phyloP scores from a whole-genome alignment of 2,797 vertebrate genomes.

The Florisuga fusca region DNA sequence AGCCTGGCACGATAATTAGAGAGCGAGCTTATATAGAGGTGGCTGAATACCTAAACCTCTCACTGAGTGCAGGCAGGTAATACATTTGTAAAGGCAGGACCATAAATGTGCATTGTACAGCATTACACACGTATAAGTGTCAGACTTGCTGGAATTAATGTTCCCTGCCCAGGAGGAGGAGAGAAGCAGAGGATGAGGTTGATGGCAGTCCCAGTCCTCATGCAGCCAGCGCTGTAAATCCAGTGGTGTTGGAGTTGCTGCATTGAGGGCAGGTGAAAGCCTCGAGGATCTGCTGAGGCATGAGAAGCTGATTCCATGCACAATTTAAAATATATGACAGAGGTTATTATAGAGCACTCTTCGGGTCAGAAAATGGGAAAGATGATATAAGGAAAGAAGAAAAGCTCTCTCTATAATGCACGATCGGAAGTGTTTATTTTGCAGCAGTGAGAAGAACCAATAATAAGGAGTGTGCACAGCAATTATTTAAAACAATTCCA shows the following conservation, averaged over 20 bases:
- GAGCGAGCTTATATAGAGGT: background rate
- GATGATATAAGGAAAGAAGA: background rate
- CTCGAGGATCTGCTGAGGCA: background rate
- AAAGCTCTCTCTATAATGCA: background rate
- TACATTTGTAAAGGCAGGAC: background rate
- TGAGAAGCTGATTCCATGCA: background rate
- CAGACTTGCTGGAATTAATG: background rate
- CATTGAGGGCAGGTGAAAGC: rapidly evolving
- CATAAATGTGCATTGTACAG: rapidly evolving
- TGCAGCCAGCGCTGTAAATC: background rate
- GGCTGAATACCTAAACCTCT: background rate
- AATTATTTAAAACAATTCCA: slow-evolving; percentile 48
- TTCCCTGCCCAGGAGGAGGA: background rate
- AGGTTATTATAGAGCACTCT: background rate
- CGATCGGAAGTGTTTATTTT: slow-evolving; percentile 65
- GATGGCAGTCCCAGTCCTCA: background rate
- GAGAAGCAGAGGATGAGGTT: background rate
- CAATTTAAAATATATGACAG: background rate
- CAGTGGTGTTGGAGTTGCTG: rapidly evolving
- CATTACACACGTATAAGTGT: rapidly evolving
- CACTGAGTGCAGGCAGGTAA: rapidly evolving
- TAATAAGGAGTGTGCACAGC: slow-evolving; percentile 8
- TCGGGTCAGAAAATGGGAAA: background rate
- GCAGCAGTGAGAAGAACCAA: slow-evolving; percentile 33
- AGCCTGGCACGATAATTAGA: background rate